Conservation (phyloP, 2,888 invertebrate species). For the Aphodius granarius region DNA sequence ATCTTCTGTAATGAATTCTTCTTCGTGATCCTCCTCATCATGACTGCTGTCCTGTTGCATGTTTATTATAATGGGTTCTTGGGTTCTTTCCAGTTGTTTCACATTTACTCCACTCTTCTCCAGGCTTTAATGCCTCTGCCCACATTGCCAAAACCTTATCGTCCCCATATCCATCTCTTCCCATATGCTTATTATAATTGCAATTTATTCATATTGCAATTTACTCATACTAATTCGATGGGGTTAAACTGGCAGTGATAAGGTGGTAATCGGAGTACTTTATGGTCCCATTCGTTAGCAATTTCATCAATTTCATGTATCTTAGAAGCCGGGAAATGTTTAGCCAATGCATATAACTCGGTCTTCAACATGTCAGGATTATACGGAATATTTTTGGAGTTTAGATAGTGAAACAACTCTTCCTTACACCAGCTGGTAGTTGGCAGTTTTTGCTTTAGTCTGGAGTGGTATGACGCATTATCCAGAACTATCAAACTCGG, state of each 20-base stretch:
- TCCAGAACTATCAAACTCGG: background rate
- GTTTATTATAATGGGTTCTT: too few species aligned
- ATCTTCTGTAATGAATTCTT: too few species aligned
- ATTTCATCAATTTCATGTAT: conserved; percentile 4
- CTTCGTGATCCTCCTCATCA: too few species aligned
- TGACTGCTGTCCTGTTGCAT: too few species aligned
- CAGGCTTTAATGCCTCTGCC: background rate
- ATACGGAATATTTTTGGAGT: background rate
- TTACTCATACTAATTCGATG: conserved; percentile 1
- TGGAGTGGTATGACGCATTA: background rate
- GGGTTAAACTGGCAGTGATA: background rate
- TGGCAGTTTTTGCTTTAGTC: background rate
- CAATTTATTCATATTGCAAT: background rate
- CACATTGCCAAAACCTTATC: background rate
- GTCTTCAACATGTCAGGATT: background rate
- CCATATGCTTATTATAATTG: conserved; percentile 3
- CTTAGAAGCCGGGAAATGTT: background rate
- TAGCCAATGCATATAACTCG: background rate
- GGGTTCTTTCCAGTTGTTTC: too few species aligned
- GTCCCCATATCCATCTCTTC: conserved; percentile 2
- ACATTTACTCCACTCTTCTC: too few species aligned
- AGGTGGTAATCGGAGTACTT: background rate
- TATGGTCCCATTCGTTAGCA: background rate
- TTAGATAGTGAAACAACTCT: background rate
- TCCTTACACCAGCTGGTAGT: background rate